Evolutionary conservation across 2,113 vertebrate species (phyloP).

Genomic region (Myotis yumanensis): DNA sequence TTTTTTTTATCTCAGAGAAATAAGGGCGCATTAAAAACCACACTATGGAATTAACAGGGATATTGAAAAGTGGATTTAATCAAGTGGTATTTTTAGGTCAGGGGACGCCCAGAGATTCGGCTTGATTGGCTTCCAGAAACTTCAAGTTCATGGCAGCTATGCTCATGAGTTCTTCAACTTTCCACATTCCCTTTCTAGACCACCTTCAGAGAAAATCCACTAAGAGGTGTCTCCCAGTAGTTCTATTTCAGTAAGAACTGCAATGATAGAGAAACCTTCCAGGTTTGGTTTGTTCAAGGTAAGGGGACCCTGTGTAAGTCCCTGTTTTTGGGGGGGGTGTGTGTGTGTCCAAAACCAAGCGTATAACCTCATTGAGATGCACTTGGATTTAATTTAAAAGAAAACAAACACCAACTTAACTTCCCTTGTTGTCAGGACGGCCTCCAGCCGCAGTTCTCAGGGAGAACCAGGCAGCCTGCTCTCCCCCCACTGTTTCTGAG

Average conservation of each 20-base stretch:
- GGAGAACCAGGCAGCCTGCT: not conserved
- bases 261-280: not conserved
- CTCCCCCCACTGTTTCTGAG: not conserved
- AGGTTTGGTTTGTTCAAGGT: not conserved
- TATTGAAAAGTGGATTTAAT: slow-evolving; percentile 55
- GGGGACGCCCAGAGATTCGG: not conserved
- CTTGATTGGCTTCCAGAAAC: not conserved
- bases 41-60: slow-evolving; percentile 8
- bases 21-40: slow-evolving; percentile 47
- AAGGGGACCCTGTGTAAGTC: not conserved
- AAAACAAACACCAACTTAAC: not conserved
- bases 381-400: not conserved
- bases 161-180: not conserved
- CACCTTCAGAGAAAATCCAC: not conserved
- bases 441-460: not conserved
- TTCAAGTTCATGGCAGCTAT: not conserved
- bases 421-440: not conserved
- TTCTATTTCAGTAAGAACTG: not conserved
- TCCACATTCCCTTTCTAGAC: not conserved
- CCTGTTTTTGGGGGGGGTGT: not conserved
- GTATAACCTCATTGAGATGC: not conserved
- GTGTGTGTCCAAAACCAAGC: not conserved
- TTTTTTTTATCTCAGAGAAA: slow-evolving; percentile 53
- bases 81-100: slow-evolving; percentile 47
- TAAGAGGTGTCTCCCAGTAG: not conserved